Percentiles rank a stretch among this genome's conserved stretches.
phyloP scores from a whole-genome alignment of 2,888 invertebrate species.

The Campaea margaritaria region DNA sequence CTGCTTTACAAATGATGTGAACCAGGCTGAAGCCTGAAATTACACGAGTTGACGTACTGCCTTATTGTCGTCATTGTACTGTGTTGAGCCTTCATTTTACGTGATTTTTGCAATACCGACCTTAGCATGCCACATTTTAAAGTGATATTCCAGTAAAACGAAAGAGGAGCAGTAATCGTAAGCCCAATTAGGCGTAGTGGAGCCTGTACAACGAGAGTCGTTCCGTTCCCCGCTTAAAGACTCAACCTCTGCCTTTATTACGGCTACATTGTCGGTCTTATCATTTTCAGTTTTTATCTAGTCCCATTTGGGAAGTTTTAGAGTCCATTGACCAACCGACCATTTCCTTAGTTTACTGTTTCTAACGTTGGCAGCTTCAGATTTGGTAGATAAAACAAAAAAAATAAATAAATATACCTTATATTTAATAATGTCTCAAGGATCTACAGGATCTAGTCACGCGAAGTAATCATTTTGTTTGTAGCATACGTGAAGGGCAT shows the following conservation, averaged over 20 bases:
- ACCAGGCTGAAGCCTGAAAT: not conserved
- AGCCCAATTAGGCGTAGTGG: constrained; percentile 63
- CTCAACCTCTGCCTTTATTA: constrained; percentile 60
- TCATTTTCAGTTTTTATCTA: constrained; percentile 40
- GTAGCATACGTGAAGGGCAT: constrained; percentile 36
- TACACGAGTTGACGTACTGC: constrained; percentile 13
- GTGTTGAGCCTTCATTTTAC: constrained; percentile 56
- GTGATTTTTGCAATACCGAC: constrained; percentile 50
- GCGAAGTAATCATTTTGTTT: constrained; percentile 49
- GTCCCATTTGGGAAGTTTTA: constrained; percentile 30
- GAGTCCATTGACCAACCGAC: constrained; percentile 25
- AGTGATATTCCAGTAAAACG: constrained; percentile 48
- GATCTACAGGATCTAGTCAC: constrained; percentile 34
- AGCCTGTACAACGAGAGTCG: constrained; percentile 54
- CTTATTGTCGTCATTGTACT: constrained; percentile 4
- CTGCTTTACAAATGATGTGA: not conserved
- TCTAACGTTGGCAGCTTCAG: constrained; percentile 3
- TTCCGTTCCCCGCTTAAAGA: constrained; percentile 58
- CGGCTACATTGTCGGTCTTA: constrained; percentile 52
- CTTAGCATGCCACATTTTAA: constrained; percentile 54
- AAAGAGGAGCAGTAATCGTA: constrained; percentile 55
- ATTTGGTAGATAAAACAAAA: constrained; percentile 11
- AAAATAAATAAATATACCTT: too few relatives aligned
- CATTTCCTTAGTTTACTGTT: constrained; percentile 36
- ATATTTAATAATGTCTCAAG: too few relatives aligned